These are phyloP conservation scores for Synaphobranchus kaupii DNA, from an alignment of 2,797 vertebrate genomes.

Conservation along the genomic window DNA sequence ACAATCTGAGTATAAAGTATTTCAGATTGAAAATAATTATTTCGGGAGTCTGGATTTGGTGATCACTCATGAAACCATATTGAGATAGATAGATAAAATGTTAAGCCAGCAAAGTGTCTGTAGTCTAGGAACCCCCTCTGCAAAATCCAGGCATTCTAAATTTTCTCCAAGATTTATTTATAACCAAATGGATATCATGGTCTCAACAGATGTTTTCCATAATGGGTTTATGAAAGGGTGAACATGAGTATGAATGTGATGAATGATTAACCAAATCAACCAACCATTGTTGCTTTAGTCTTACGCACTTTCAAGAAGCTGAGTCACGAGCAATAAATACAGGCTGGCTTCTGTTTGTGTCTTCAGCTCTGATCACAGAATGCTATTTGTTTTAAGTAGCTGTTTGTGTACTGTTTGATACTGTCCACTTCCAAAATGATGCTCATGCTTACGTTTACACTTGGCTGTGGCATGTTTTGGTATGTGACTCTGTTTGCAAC, in stretches of 20 bases:
- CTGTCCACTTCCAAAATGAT: not conserved
- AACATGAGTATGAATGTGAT: not conserved
- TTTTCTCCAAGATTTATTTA: not conserved
- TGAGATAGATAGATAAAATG: not conserved
- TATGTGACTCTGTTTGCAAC: constrained; percentile 3
- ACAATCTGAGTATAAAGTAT: too few relatives aligned
- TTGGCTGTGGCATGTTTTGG: not conserved
- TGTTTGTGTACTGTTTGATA: not conserved
- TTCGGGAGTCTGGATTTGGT: not conserved
- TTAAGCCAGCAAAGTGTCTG: not conserved
- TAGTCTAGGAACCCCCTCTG: not conserved
- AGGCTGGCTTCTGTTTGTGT: constrained; percentile 15
- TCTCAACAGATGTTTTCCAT: constrained; percentile 15
- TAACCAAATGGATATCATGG: not conserved
- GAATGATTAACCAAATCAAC: constrained; percentile 8
- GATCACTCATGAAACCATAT: not conserved
- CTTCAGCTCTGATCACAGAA: not conserved
- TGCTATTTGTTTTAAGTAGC: constrained; percentile 9
- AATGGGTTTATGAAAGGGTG: not conserved
- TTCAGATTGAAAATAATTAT: too few relatives aligned
- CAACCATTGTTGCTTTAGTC: not conserved
- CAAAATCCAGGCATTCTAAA: not conserved
- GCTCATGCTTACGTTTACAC: not conserved
- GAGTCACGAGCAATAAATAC: not conserved
- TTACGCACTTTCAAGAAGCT: not conserved